Conservation (phyloP, 1,140 invertebrate genomes). For the Drosophila lacertosa region DNA sequence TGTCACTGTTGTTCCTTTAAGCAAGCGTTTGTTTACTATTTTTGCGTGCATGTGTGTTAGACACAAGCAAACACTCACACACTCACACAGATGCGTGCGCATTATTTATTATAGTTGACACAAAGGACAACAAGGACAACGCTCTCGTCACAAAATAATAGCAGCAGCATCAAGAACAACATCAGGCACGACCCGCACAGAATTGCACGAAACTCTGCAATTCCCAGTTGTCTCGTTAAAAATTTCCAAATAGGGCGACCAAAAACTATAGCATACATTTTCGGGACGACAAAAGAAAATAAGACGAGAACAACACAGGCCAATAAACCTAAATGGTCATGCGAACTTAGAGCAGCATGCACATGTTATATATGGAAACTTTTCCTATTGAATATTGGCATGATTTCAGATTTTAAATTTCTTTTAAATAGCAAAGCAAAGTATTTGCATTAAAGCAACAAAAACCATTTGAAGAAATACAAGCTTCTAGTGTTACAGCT, state of each 20-base stretch:
- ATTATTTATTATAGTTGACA: constrained; percentile 80
- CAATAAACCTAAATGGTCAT: constrained; percentile 22
- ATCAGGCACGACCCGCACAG: constrained; percentile 26
- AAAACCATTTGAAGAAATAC: background rate
- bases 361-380: background rate
- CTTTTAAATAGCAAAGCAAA: too few species aligned
- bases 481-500: constrained; percentile 4
- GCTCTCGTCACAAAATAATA: constrained; percentile 42
- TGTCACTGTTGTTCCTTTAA: constrained; percentile 51
- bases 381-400: too few species aligned
- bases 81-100: too few species aligned
- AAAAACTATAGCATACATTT: constrained; percentile 46
- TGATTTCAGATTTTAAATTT: too few species aligned
- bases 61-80: constrained; percentile 10
- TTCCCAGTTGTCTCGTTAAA: constrained; percentile 76
- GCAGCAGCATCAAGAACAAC: constrained; percentile 16
- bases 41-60: constrained; percentile 53
- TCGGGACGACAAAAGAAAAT: background rate
- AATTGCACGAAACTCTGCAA: constrained; percentile 71
- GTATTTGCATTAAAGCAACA: too few species aligned
- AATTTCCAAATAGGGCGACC: constrained; percentile 51
- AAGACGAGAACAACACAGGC: background rate
- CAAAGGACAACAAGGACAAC: constrained; percentile 71
- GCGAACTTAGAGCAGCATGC: background rate
- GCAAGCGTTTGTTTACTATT: constrained; percentile 57